These are phyloP conservation scores for Heliconius erato DNA, from an alignment of 2,888 invertebrate species.

Conservation along the genomic window DNA sequence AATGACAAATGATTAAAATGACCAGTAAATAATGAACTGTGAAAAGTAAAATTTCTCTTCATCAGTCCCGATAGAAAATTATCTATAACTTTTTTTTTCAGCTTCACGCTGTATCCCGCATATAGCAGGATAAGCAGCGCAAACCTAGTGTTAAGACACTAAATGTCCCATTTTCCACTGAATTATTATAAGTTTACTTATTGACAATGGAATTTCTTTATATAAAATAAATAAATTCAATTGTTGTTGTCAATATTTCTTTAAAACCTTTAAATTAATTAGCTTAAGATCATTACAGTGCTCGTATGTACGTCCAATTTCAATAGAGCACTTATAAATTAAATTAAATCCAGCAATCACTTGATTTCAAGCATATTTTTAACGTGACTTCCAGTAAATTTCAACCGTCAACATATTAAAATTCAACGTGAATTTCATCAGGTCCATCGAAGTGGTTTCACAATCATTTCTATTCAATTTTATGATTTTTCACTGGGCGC, in stretches of 20 bases:
- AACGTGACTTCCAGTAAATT: constrained; percentile 13
- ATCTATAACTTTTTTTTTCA: background rate
- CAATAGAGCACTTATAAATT: background rate
- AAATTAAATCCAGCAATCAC: constrained; percentile 1
- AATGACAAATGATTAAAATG: no score
- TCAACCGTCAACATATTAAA: constrained; percentile 49
- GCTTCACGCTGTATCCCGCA: background rate
- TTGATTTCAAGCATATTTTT: constrained; percentile 13
- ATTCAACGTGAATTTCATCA: constrained; percentile 52
- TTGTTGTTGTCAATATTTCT: background rate
- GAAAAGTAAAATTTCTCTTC: no score
- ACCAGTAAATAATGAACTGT: no score
- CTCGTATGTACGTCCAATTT: constrained; percentile 8
- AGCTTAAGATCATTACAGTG: constrained; percentile 12
- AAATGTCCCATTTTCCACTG: background rate
- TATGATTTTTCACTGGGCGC: constrained; percentile 54
- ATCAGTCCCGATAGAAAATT: no score
- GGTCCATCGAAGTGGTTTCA: constrained; percentile 56
- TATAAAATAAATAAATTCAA: background rate
- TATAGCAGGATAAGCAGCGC: background rate
- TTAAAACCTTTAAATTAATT: constrained; percentile 1
- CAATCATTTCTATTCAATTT: constrained; percentile 57
- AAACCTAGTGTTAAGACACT: background rate
- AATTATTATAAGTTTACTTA: background rate
- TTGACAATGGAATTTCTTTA: background rate